These are phyloP conservation scores for Heteronetta atricapilla DNA, from an alignment of 2,113 vertebrate genomes.

Conservation along the genomic window DNA sequence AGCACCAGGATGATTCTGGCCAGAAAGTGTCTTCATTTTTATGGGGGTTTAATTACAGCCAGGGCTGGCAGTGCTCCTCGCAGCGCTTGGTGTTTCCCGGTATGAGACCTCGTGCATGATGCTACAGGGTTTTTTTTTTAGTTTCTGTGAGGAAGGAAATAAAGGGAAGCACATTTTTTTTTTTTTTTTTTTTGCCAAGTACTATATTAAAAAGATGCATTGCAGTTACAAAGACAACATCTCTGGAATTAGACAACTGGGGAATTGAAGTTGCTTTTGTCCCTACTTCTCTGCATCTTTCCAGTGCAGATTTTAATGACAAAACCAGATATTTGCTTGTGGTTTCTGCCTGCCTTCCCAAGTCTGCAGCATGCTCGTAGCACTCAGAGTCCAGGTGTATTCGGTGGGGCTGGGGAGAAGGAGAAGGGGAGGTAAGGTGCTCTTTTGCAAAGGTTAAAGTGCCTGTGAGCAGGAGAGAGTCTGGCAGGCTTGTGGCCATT, in stretches of 20 bases:
- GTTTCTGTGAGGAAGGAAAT: not conserved
- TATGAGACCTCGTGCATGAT: rapidly evolving
- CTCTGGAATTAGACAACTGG: not conserved
- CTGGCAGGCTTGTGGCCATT: not conserved
- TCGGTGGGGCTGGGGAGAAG: not conserved
- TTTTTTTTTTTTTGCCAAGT: too few species aligned
- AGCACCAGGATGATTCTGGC: not conserved
- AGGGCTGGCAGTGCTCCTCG: not conserved
- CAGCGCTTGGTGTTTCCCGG: not conserved
- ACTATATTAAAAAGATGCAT: not conserved
- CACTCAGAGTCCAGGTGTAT: not conserved
- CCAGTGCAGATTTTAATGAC: not conserved
- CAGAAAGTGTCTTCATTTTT: not conserved
- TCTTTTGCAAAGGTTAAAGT: not conserved
- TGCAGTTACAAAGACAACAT: not conserved
- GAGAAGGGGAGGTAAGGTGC: not conserved
- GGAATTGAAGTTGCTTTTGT: not conserved
- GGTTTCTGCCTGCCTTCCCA: not conserved
- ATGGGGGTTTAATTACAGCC: not conserved
- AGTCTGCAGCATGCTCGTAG: not conserved
- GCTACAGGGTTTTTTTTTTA: not conserved
- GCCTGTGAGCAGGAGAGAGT: not conserved
- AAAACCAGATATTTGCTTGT: not conserved
- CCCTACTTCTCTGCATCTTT: not conserved
- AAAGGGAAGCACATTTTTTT: not conserved